phyloP scores from a whole-genome alignment of 2,888 invertebrate species.

The Hofmannophila pseudospretella region DNA sequence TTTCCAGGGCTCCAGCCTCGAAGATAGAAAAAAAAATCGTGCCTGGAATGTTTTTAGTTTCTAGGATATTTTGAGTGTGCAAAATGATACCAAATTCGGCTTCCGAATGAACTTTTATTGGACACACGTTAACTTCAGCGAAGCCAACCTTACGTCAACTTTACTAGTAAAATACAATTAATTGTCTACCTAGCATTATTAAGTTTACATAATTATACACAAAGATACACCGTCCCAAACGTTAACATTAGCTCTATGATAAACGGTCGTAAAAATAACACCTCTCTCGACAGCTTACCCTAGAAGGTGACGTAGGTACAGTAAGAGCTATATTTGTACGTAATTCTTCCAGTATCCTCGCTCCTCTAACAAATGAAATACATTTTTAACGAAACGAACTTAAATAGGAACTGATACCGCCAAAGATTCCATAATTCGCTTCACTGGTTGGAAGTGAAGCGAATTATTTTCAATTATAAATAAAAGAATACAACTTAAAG shows the following conservation, averaged over 20 bases:
- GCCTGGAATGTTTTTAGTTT: not conserved
- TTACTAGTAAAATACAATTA: slow-evolving; percentile 56
- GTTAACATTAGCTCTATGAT: slow-evolving; percentile 11
- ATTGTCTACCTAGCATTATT: slow-evolving; percentile 44
- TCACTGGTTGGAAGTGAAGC: slow-evolving; percentile 46
- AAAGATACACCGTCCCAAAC: slow-evolving; percentile 19
- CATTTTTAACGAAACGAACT: slow-evolving; percentile 4
- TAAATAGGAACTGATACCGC: slow-evolving; percentile 41
- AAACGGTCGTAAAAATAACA: slow-evolving; percentile 37
- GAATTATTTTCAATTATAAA: slow-evolving; percentile 25
- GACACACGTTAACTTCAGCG: slow-evolving; percentile 58
- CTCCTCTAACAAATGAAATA: not conserved
- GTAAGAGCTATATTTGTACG: slow-evolving; percentile 58
- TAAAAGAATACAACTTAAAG: too few relatives aligned
- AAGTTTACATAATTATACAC: too few relatives aligned
- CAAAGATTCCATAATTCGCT: slow-evolving; percentile 27
- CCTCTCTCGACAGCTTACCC: slow-evolving; percentile 31
- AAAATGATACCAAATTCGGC: slow-evolving; percentile 51
- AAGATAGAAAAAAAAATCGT: too few relatives aligned
- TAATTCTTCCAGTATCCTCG: slow-evolving; percentile 14
- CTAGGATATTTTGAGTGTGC: not conserved
- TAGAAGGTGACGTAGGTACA: slow-evolving; percentile 66
- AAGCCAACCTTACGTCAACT: slow-evolving; percentile 61
- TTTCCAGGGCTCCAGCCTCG: too few relatives aligned
- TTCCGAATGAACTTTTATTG: slow-evolving; percentile 73